Base-by-base conservation (phyloP, 2,888 invertebrate species). In the Ptychoptera albimana region DNA sequence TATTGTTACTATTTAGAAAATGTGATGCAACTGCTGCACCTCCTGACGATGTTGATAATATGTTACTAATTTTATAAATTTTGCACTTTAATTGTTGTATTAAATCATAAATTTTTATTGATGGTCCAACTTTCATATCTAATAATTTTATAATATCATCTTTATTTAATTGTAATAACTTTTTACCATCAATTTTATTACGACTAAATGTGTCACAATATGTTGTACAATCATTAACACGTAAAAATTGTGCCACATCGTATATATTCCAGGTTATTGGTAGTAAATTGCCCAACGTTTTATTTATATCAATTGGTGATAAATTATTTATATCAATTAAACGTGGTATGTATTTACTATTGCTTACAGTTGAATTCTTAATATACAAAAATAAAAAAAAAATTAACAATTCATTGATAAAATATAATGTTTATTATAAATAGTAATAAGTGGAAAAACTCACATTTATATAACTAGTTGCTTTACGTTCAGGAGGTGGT, bases 81-180 rank as follows among this genome's bases (percentile, higher is more conserved):
- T 86, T 85, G 63, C 79, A 80, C 69, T 88, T 89, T 43, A 93
- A 72, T 60, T 91, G 88, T 58, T 89, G 86, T 58, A 94, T 86
- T 51, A 94, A 74, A 69, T 93, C 89, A 59, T 77, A 85, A 55
- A 94, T 91, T 71, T 93, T 93, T 48, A 94, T 65, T 13, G 92
- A 89, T 8, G 93, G 93, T 2, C 93, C 93, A 47, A 94, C 91
- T 72, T 92, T 93, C 75, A 87, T 91, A 53, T 87, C 84, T 16
- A 91, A 79, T 50, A 91, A 69, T 55, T 82, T 83, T 54, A 92
- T 79, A 50, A 94, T 85, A 67, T 92, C 83, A 60, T 92, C 91
- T 68, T 92, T 89, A 42, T 81, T 81, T 47, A 94, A 68, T 50
- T 77, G 74, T 48, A 93, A 68, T 58, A 94, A 70, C 58, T 75